These are phyloP conservation scores for Drosophila kokeensis DNA, from an alignment of 2,888 invertebrate genomes.

Conservation along the genomic window DNA sequence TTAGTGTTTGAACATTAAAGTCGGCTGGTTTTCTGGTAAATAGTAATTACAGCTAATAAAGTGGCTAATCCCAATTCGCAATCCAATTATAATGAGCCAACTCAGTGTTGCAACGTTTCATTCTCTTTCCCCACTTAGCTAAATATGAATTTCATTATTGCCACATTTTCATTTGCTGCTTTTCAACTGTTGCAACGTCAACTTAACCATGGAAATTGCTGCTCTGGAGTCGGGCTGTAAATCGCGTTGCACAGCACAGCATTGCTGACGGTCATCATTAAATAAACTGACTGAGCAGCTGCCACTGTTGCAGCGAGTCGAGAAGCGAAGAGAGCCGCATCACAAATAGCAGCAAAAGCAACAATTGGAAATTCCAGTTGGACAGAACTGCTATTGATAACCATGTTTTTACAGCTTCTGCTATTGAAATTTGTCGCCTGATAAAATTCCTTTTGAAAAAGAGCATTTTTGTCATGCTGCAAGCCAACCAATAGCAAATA, in stretches of 20 bases:
- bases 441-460: slow-evolving; percentile 45
- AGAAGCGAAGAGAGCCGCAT: not conserved
- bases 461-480: slow-evolving; percentile 30
- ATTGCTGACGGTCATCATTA: slow-evolving; percentile 26
- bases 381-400: slow-evolving; percentile 37
- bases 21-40: not conserved
- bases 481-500: slow-evolving; percentile 31
- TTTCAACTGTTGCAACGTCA: slow-evolving; percentile 10
- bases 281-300: slow-evolving; percentile 42
- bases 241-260: slow-evolving; percentile 12
- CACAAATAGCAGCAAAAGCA: not conserved
- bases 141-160: not conserved
- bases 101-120: not conserved
- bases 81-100: not conserved
- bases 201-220: not conserved
- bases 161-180: not conserved
- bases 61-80: slow-evolving; percentile 1
- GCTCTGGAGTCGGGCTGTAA: not conserved
- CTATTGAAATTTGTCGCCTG: slow-evolving; percentile 44
- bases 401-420: slow-evolving; percentile 40
- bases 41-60: not conserved
- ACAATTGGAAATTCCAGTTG: not conserved
- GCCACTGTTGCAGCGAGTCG: slow-evolving; percentile 21
- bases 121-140: not conserved
- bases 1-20: not conserved